A percentile compares a stretch with the other conserved stretches of the same genome.
phyloP scores from a whole-genome alignment of 2,113 vertebrate species.

The Polypterus bichir region DNA sequence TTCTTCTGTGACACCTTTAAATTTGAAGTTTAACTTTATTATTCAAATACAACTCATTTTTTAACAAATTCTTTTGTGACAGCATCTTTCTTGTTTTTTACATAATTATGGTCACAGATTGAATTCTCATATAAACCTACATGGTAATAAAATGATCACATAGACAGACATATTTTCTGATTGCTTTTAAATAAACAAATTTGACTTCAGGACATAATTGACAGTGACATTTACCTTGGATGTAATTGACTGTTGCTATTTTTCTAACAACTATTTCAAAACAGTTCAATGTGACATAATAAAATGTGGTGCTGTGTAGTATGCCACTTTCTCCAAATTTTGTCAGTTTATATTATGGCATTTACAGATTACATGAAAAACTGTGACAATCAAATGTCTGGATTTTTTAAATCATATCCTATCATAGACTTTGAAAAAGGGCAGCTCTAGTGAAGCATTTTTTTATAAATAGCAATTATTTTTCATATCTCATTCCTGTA shows the following conservation, averaged over 20 bases:
- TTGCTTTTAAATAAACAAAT: background rate
- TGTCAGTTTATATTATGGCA: background rate
- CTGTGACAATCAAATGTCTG: too few relatives aligned
- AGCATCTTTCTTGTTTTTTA: too few relatives aligned
- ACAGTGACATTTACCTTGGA: background rate
- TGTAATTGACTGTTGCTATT: background rate
- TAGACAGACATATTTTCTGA: background rate
- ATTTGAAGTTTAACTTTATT: too few relatives aligned
- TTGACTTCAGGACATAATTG: background rate
- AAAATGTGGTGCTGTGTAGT: background rate
- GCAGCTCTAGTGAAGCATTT: too few relatives aligned
- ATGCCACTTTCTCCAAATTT: background rate
- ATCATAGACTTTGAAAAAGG: too few relatives aligned
- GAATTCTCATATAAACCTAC: background rate
- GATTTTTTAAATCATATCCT: too few relatives aligned
- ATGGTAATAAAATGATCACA: background rate
- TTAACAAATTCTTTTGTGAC: too few relatives aligned
- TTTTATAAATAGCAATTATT: too few relatives aligned
- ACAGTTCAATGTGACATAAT: background rate
- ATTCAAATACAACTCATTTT: too few relatives aligned
- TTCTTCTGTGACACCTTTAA: too few relatives aligned
- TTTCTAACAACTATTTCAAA: constrained; percentile 1
- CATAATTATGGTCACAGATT: background rate
- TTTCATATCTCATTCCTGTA: too few relatives aligned
- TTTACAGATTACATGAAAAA: too few relatives aligned